Conservation (phyloP, 2,797 vertebrate genomes). For the Dryobates pubescens region DNA sequence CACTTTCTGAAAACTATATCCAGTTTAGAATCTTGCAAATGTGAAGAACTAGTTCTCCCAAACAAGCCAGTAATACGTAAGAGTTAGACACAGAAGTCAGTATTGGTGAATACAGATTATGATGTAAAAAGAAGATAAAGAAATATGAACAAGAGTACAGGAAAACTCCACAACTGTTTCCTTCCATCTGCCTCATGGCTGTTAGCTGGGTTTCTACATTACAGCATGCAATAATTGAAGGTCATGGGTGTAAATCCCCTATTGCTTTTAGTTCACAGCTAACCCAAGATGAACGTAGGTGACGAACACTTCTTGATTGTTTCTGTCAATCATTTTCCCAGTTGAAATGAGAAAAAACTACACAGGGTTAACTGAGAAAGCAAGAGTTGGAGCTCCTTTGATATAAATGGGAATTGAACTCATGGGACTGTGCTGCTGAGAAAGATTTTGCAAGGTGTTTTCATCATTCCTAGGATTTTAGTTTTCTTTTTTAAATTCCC, state of each 20-base stretch:
- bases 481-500: not conserved
- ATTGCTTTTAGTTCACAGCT: conserved; percentile 43
- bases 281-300: conserved; percentile 33
- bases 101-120: not conserved
- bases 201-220: not conserved
- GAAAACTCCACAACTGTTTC: not conserved
- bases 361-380: conserved; percentile 57
- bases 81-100: not conserved
- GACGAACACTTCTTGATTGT: conserved; percentile 61
- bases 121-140: not conserved
- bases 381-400: conserved; percentile 10
- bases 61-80: not conserved
- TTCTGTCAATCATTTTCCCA: conserved; percentile 69
- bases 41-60: not conserved
- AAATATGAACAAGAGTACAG: not conserved
- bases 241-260: conserved; percentile 53
- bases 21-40: not conserved
- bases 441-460: conserved; percentile 11
- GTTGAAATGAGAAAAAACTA: conserved; percentile 58
- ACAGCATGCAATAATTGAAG: conserved; percentile 46
- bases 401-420: conserved; percentile 39
- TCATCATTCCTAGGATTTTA: not conserved
- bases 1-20: not conserved
- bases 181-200: not conserved
- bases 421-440: not conserved